phyloP scores from a whole-genome alignment of 1,140 invertebrate genomes.

The Lepidurus couesii region DNA sequence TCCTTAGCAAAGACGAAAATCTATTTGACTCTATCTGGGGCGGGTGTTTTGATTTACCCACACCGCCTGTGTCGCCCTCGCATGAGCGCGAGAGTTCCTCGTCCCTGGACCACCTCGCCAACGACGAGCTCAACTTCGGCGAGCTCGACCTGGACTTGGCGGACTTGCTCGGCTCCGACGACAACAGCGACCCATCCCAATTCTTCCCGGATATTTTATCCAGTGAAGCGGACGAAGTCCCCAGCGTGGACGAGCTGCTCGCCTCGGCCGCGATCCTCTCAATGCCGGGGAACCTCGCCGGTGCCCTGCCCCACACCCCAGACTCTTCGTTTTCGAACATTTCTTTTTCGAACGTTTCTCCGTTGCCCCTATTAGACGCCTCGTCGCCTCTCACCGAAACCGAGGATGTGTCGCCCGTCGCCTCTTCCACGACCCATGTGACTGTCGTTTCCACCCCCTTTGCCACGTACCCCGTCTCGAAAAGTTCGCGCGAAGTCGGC shows the following conservation, averaged over 20 bases:
- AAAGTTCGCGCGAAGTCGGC: conserved; percentile 35
- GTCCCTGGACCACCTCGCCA: background rate
- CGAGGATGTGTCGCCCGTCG: background rate
- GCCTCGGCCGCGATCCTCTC: background rate
- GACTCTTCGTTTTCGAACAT: background rate
- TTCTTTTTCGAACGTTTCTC: background rate
- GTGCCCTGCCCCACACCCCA: background rate
- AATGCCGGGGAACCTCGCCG: background rate
- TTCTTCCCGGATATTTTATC: background rate
- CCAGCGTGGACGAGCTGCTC: background rate
- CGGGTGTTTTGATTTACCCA: conserved; percentile 27
- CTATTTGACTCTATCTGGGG: conserved; percentile 1
- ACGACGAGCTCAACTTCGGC: conserved; percentile 26
- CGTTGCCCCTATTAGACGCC: background rate
- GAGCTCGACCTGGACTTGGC: conserved; percentile 32
- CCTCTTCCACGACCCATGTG: background rate
- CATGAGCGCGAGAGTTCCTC: conserved; percentile 17
- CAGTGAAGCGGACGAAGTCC: background rate
- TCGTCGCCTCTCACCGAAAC: no score
- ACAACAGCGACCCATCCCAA: conserved; percentile 6
- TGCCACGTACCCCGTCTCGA: background rate
- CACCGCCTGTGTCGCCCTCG: conserved; percentile 31
- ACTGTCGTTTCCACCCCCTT: background rate
- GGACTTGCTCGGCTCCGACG: conserved; percentile 24
- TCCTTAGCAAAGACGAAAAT: background rate